These are phyloP conservation scores for Oopsacas minuta DNA, from an alignment of 37 sponge, comb jelly and placozoan genomes.

Conservation along the genomic window DNA sequence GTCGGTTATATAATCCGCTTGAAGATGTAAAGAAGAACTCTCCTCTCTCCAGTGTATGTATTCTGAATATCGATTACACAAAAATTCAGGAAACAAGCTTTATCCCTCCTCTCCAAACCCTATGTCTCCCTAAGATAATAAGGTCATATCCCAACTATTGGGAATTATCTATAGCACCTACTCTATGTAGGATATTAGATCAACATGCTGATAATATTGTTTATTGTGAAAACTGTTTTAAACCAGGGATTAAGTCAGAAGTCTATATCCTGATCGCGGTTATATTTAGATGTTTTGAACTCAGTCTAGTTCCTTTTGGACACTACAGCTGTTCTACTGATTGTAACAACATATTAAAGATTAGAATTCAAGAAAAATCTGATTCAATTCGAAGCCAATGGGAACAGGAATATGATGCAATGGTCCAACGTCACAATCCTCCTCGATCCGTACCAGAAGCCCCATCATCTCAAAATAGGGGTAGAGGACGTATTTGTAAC, in stretches of 20 bases:
- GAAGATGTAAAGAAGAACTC: neutral
- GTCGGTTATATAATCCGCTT: neutral
- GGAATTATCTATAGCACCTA: neutral
- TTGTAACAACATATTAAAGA: neutral
- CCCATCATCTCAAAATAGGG: neutral
- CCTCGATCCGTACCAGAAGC: no score
- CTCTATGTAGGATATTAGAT: neutral
- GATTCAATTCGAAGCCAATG: neutral
- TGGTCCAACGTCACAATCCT: neutral
- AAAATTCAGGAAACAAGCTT: neutral
- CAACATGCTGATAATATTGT: neutral
- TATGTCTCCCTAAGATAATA: neutral
- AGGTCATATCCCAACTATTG: neutral
- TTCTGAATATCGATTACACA: neutral
- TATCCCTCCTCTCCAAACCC: neutral
- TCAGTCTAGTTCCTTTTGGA: neutral
- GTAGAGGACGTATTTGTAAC: neutral
- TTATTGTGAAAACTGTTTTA: neutral
- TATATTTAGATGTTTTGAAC: neutral
- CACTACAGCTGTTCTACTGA: neutral
- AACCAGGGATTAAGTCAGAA: neutral
- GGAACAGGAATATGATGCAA: neutral
- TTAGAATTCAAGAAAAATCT: neutral
- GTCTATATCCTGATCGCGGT: neutral
- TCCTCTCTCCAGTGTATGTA: neutral